Evolutionary conservation across 2,797 vertebrate genomes (phyloP).

Genomic region (Alcedo atthis): DNA sequence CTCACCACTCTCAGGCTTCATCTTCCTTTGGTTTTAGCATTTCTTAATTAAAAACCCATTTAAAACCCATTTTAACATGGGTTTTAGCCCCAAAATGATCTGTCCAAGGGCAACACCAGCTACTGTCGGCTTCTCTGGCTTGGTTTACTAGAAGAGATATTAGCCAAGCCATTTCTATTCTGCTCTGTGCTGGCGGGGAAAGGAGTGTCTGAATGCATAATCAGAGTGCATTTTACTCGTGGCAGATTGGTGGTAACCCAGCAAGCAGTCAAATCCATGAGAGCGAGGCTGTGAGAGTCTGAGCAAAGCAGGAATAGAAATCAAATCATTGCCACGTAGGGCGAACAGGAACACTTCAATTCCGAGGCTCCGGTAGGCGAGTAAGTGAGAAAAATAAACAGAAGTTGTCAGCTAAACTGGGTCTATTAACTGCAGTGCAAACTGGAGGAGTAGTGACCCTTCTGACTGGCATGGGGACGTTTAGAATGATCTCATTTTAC

Average conservation of each 20-base stretch:
- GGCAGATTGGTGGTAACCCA: conserved; percentile 36
- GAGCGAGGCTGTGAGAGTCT: not conserved
- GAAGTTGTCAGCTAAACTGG: not conserved
- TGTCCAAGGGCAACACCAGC: not conserved
- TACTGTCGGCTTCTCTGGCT: not conserved
- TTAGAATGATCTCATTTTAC: not conserved
- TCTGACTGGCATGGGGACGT: not conserved
- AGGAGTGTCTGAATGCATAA: not conserved
- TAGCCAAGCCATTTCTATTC: not conserved
- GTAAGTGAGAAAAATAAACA: conserved; percentile 32
- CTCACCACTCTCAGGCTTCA: not conserved
- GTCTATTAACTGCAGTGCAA: not conserved
- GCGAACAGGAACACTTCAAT: conserved; percentile 2
- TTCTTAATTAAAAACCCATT: not conserved
- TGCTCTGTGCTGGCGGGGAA: not conserved
- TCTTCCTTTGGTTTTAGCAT: not conserved
- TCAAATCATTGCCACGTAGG: conserved; percentile 24
- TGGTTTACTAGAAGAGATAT: not conserved
- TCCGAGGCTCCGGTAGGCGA: not conserved
- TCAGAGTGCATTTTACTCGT: not conserved
- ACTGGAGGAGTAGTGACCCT: not conserved
- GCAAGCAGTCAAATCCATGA: conserved; percentile 40
- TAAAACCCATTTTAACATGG: no score
- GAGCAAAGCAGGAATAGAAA: not conserved
- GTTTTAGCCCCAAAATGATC: no score